Percentiles rank a stretch among this genome's conserved stretches.
Evolutionary conservation across 2,113 vertebrate species (phyloP).

Genomic region (Lipotes vexillifer): DNA sequence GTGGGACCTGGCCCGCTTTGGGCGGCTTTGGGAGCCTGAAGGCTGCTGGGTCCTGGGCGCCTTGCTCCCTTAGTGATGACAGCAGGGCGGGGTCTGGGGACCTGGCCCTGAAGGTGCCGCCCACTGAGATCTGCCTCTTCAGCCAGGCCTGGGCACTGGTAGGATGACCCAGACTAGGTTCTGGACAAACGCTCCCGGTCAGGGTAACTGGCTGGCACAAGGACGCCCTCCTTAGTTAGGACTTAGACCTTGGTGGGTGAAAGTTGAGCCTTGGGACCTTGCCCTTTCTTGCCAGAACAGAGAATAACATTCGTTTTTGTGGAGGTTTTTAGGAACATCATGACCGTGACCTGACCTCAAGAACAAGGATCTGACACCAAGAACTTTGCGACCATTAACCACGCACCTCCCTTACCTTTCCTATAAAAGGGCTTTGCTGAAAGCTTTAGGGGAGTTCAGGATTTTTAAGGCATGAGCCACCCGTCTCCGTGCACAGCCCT

Average conservation of each 20-base stretch:
- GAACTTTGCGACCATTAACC: not conserved
- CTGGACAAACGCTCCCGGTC: rapidly evolving
- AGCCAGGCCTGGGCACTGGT: not conserved
- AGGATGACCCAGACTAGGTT: not conserved
- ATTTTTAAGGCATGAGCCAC: not conserved
- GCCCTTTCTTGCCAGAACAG: not conserved
- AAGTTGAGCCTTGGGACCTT: not conserved
- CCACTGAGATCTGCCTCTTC: not conserved
- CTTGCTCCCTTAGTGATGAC: not conserved
- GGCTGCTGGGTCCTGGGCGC: not conserved
- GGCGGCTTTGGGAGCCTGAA: not conserved
- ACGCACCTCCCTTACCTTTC: not conserved
- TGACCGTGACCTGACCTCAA: not conserved
- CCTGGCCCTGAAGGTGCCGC: not conserved
- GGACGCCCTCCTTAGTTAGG: not conserved
- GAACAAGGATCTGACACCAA: not conserved
- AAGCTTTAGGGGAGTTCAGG: not conserved
- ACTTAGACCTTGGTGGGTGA: not conserved
- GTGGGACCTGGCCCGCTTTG: not conserved
- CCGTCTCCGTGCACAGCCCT: not conserved
- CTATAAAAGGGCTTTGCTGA: not conserved
- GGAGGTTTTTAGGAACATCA: not conserved
- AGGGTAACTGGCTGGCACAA: not conserved
- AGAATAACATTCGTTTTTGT: not conserved
- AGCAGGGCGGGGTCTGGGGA: not conserved